Evolutionary conservation across 2,113 vertebrate species (phyloP).

Genomic region (Stegastes partitus): DNA sequence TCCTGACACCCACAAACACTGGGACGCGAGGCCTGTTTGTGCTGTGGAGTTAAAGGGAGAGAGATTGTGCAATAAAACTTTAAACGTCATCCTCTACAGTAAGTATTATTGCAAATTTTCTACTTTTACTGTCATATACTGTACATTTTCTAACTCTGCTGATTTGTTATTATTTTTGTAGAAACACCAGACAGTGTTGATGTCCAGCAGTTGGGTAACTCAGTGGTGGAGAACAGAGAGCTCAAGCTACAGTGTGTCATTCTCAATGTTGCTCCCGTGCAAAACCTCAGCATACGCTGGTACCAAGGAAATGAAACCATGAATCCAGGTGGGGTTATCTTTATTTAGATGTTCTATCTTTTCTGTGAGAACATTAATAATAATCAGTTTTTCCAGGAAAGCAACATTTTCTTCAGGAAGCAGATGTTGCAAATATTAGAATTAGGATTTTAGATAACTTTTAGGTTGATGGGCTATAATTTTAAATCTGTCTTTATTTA

Average conservation of each 20-base stretch:
- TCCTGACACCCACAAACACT: constrained; percentile 30
- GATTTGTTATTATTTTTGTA: constrained; percentile 35
- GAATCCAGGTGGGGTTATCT: constrained; percentile 24
- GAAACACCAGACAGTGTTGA: constrained; percentile 76
- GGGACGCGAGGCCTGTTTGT: constrained; percentile 67
- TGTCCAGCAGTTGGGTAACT: constrained; percentile 21
- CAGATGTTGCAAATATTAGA: too few relatives aligned
- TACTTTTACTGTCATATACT: neutral
- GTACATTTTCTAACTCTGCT: neutral
- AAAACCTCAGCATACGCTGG: constrained; percentile 69
- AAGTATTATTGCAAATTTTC: constrained; percentile 41
- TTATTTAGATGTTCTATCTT: neutral
- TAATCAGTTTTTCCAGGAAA: too few relatives aligned
- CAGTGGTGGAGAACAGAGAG: constrained; percentile 42
- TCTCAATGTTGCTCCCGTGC: constrained; percentile 61
- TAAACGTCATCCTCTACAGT: constrained; percentile 79
- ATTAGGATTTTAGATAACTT: too few relatives aligned
- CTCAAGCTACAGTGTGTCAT: constrained; percentile 81
- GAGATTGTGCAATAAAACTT: neutral
- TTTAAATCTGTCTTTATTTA: too few relatives aligned
- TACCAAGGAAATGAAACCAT: constrained; percentile 50
- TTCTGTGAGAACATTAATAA: neutral
- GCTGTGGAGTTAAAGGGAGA: neutral
- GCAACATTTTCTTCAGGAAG: too few relatives aligned
- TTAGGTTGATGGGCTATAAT: too few relatives aligned